Conservation (phyloP, 1,140 invertebrate species). For the Portunus trituberculatus region DNA sequence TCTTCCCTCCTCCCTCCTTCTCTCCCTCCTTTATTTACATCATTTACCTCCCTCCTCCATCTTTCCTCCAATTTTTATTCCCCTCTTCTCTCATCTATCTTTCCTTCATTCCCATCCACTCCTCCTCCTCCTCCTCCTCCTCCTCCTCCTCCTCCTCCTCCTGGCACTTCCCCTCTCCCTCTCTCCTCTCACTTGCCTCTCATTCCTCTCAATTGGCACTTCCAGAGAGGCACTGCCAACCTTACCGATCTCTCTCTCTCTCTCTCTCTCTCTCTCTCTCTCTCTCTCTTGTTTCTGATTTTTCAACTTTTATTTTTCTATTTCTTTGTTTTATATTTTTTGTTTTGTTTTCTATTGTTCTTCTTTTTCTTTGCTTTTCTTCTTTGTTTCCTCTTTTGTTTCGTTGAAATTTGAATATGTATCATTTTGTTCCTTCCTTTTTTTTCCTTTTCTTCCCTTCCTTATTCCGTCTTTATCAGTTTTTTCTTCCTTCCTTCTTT, state of each 20-base stretch:
- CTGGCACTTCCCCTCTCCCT: background rate
- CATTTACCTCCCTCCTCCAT: slow-evolving; percentile 10
- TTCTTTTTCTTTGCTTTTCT: too few relatives aligned
- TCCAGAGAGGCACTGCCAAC: too few relatives aligned
- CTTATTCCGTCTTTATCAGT: background rate
- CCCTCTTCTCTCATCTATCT: slow-evolving; percentile 21
- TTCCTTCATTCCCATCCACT: background rate
- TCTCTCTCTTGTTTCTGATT: too few relatives aligned
- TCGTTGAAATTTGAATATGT: too few relatives aligned
- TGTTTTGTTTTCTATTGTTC: too few relatives aligned
- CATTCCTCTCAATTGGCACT: too few relatives aligned
- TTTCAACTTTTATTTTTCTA: too few relatives aligned
- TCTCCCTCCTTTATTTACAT: background rate
- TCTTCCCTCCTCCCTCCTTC: background rate
- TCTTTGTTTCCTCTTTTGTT: too few relatives aligned
- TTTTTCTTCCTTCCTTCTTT: background rate
- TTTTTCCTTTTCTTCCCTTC: too few relatives aligned
- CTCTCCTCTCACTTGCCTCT: background rate
- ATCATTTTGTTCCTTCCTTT: too few relatives aligned
- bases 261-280: too few relatives aligned
- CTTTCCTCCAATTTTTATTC: background rate
- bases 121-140: slow-evolving; percentile 2
- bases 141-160: slow-evolving; percentile 7
- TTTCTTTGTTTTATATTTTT: too few relatives aligned
- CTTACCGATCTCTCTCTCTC: background rate